A percentile compares a stretch with the other conserved stretches of the same genome.
phyloP scores from a whole-genome alignment of 2,113 vertebrate genomes.

The Podarcis muralis region DNA sequence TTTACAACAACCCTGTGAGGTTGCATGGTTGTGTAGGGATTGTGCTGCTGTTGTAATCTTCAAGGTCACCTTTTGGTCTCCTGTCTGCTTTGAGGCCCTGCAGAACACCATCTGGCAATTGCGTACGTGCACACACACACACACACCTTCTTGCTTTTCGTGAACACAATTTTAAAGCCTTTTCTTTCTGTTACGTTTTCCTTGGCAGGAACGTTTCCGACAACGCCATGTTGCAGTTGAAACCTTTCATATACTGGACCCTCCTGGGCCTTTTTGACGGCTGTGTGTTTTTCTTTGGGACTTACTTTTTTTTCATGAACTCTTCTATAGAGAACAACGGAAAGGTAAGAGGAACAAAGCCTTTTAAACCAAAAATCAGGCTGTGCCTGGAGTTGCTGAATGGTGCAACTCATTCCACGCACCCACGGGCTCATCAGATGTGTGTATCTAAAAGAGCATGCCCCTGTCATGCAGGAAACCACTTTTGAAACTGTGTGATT shows the following conservation, averaged over 20 bases:
- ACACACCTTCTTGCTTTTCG: neutral
- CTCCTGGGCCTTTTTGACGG: conserved; percentile 91
- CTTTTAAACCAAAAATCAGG: neutral
- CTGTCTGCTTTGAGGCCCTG: neutral
- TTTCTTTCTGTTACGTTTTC: conserved; percentile 14
- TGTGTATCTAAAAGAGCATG: neutral
- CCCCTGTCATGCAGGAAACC: neutral
- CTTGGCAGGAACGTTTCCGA: conserved; percentile 88
- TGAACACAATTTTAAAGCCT: rapidly evolving
- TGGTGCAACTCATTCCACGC: neutral
- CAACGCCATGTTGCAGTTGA: conserved; percentile 92
- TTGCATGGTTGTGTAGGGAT: neutral
- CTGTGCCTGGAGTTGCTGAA: too few species aligned
- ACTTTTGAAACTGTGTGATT: neutral
- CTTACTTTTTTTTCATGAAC: conserved; percentile 88
- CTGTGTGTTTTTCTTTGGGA: conserved; percentile 94
- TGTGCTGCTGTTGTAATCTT: neutral
- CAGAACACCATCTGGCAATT: too few species aligned
- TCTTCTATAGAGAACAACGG: conserved; percentile 89
- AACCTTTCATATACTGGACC: conserved; percentile 94
- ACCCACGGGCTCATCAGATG: neutral
- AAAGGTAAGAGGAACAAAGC: conserved; percentile 78
- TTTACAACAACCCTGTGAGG: too few species aligned
- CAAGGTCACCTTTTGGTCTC: neutral
- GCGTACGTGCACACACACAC: too few species aligned